These are phyloP conservation scores for Agonopterix heracliana DNA, from an alignment of 2,888 invertebrate species.

Conservation along the genomic window DNA sequence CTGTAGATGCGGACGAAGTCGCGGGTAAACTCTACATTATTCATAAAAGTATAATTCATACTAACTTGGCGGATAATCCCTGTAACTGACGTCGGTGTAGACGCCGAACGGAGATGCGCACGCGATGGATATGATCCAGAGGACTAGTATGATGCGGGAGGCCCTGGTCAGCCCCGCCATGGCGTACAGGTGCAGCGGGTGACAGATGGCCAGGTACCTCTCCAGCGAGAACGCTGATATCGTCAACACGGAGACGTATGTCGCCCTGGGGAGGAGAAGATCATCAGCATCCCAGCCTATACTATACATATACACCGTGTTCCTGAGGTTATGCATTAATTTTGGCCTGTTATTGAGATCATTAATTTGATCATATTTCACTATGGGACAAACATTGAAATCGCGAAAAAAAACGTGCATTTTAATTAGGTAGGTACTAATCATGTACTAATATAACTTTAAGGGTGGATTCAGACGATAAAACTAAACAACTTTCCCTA, in stretches of 20 bases:
- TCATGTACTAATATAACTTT: no score
- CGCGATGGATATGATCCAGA: constrained; percentile 86
- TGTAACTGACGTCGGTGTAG: constrained; percentile 83
- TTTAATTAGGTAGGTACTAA: no score
- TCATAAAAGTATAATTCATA: constrained; percentile 8
- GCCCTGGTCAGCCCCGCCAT: constrained; percentile 88
- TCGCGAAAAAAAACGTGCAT: no score
- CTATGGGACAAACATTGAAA: no score
- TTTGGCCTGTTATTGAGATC: no score
- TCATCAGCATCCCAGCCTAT: neutral
- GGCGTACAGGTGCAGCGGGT: constrained; percentile 88
- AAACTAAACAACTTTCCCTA: no score
- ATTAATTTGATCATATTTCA: no score
- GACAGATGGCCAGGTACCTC: constrained; percentile 89
- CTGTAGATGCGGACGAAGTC: no score
- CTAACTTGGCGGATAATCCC: constrained; percentile 83
- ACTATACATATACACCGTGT: neutral
- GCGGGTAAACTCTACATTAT: neutral
- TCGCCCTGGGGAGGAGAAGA: constrained; percentile 77
- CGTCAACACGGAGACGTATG: constrained; percentile 92
- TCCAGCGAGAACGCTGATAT: constrained; percentile 94
- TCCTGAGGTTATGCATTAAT: no score
- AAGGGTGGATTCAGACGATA: no score
- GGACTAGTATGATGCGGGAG: constrained; percentile 82
- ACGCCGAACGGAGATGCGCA: constrained; percentile 87